Percentiles rank a stretch among this genome's conserved stretches.
phyloP scores from a whole-genome alignment of 2,888 invertebrate genomes.

The Poecilobothrus nobilitatus region DNA sequence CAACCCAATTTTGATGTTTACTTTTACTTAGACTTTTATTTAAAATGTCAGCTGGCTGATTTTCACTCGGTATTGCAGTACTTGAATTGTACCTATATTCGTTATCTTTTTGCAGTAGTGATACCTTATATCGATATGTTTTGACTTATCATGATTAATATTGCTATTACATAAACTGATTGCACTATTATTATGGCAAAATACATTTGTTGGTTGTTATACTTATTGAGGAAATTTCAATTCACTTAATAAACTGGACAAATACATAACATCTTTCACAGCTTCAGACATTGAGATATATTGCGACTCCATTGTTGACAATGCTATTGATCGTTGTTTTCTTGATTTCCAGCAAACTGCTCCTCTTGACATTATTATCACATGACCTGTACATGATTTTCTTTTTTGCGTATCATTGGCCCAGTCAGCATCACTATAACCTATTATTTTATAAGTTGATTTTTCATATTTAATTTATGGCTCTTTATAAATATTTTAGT shows the following conservation, averaged over 20 bases:
- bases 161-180: no score
- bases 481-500: conserved; percentile 12
- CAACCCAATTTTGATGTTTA: no score
- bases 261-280: conserved; percentile 15
- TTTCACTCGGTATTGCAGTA: no score
- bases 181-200: conserved; percentile 1
- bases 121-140: conserved; percentile 14
- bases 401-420: conserved; percentile 16
- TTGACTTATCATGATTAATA: conserved; percentile 12
- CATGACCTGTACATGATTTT: conserved; percentile 15
- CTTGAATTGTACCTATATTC: not conserved
- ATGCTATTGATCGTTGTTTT: conserved; percentile 15
- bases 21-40: no score
- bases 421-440: conserved; percentile 18
- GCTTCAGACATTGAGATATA: conserved; percentile 16
- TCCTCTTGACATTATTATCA: conserved; percentile 13
- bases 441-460: not conserved
- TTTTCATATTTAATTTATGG: conserved; percentile 8
- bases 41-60: no score
- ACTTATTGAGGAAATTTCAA: not conserved
- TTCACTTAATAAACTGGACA: conserved; percentile 13
- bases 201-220: not conserved
- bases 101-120: not conserved
- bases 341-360: conserved; percentile 16
- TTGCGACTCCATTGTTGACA: conserved; percentile 18